phyloP scores from a whole-genome alignment of 2,797 vertebrate genomes.

The Geotrypetes seraphini region DNA sequence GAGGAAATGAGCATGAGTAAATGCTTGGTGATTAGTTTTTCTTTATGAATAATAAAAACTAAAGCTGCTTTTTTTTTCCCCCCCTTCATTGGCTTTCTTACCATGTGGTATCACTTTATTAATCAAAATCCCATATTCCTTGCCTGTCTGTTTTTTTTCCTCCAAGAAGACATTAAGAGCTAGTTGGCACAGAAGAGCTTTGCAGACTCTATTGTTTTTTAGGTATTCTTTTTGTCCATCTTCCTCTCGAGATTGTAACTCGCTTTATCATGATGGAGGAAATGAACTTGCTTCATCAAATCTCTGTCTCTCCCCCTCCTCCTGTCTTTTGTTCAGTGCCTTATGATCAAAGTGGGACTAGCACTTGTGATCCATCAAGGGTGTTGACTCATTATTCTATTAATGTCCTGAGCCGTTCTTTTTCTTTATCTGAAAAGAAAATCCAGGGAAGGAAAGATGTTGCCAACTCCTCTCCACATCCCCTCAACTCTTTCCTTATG shows the following conservation, averaged over 20 bases:
- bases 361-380: background rate
- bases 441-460: too few species aligned
- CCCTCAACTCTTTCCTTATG: too few species aligned
- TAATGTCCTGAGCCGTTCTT: background rate
- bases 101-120: too few species aligned
- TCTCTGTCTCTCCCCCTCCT: too few species aligned
- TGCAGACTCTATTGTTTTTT: background rate
- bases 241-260: background rate
- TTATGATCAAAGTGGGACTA: background rate
- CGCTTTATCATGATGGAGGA: background rate
- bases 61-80: too few species aligned
- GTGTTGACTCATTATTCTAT: background rate
- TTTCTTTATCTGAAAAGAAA: constrained; percentile 10
- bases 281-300: constrained; percentile 2
- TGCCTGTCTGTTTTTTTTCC: background rate
- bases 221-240: background rate
- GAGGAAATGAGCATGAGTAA: background rate
- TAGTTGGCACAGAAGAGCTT: background rate
- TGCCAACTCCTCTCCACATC: too few species aligned
- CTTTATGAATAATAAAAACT: too few species aligned
- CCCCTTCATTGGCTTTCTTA: too few species aligned
- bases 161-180: background rate
- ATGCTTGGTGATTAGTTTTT: too few species aligned
- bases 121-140: fast-evolving
- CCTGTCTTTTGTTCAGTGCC: too few species aligned